phyloP scores from a whole-genome alignment of 2,113 vertebrate genomes.

The Ammodytes marinus region DNA sequence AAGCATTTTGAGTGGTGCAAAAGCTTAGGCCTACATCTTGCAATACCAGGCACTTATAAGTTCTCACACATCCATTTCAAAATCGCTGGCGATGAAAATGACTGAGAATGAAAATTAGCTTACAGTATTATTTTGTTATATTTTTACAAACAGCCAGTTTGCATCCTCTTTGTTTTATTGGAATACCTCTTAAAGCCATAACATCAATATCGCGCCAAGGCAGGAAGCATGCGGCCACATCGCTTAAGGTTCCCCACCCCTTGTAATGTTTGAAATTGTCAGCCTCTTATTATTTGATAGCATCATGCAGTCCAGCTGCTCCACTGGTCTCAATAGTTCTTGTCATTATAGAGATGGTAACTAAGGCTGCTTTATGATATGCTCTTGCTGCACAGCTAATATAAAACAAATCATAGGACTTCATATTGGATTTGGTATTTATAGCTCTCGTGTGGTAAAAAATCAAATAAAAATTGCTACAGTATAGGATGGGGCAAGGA shows the following conservation, averaged over 20 bases:
- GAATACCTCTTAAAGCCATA: constrained; percentile 63
- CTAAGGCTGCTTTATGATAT: constrained; percentile 22
- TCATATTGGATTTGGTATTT: constrained; percentile 53
- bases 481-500: neutral
- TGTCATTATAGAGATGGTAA: constrained; percentile 11
- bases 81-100: constrained; percentile 67
- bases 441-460: constrained; percentile 41
- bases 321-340: constrained; percentile 22
- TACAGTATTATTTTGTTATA: constrained; percentile 26
- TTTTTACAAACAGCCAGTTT: constrained; percentile 59
- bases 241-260: constrained; percentile 42
- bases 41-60: constrained; percentile 36
- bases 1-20: constrained; percentile 35
- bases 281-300: constrained; percentile 44
- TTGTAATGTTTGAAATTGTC: constrained; percentile 43
- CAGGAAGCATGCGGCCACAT: constrained; percentile 28
- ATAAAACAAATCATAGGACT: constrained; percentile 51
- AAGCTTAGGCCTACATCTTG: constrained; percentile 56
- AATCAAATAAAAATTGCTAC: constrained; percentile 28
- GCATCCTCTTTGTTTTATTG: constrained; percentile 55
- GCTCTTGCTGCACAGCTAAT: constrained; percentile 26
- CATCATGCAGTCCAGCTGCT: constrained; percentile 46
- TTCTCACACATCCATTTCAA: constrained; percentile 57
- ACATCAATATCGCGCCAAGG: constrained; percentile 32
- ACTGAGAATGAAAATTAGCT: constrained; percentile 72